Base-by-base conservation (phyloP, 2,888 invertebrate species). In the Thymelicus lineola region DNA sequence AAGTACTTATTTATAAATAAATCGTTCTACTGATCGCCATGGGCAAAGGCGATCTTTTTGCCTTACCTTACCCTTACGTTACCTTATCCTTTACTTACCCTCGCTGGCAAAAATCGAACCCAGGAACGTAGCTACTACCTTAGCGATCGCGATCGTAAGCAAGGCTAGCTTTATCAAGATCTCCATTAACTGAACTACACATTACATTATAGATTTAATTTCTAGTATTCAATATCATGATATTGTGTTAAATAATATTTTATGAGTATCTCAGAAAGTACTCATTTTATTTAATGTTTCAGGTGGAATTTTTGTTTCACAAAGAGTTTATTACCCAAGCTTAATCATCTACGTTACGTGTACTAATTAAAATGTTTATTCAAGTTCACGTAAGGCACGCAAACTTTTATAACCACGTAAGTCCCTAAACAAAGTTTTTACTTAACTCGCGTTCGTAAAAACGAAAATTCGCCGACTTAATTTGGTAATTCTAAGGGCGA, bases 401-500 rank as follows among this genome's bases (percentile, higher is more conserved):
- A 61, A 53, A 61, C 61, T 67, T 67, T 61, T 66, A 59, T 61
- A 61, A 59, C 53, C 67, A 60, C 60, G 42, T 66, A 58, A 66
- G 66, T 60, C 59, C 17, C 36, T 20, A 17, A 59, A 50, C n/a
- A 57, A 66, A 61, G 28, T 67, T 67, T 67, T 55, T 67, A 45
- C 61, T 45, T 61, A 17, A 28, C 14, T 45, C 53, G 5, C 42
- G 55, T 61, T 55, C 67, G 45, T 67, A 61, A 50, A 55, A 46
- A 42, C 50, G 36, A 36, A 15, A 50, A 17, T 46, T 46, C 20
- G 28, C 38, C 36, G 50, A 50, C 35, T 55, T 15, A 46, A 48
- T 73, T 72, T 71, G 73, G 69, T 69, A 74, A 74, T 73, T 72
- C 69, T 70, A 64, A 46, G 62, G 70, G 59, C 70, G 76, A 73